Percentiles rank a stretch among this genome's conserved stretches.
Conservation (phyloP, 2,888 invertebrate genomes). For the Plutella xylostella region DNA sequence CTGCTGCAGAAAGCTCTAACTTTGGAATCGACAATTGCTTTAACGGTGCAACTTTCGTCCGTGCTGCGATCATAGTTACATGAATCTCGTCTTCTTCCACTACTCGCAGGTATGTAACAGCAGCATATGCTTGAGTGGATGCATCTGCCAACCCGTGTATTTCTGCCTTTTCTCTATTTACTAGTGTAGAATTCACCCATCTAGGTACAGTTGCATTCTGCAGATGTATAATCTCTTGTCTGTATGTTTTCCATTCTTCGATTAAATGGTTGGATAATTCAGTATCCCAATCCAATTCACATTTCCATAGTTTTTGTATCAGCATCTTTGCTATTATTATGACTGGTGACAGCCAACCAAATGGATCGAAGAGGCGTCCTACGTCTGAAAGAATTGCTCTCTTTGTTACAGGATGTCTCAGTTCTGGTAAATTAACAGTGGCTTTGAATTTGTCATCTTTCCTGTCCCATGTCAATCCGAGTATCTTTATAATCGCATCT, state of each 20-base stretch:
- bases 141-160: slow-evolving; percentile 12
- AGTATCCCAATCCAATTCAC: slow-evolving; percentile 16
- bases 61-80: slow-evolving; percentile 8
- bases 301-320: background rate
- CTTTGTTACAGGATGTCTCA: slow-evolving; percentile 9
- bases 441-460: slow-evolving; percentile 10
- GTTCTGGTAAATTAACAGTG: slow-evolving; percentile 10
- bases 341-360: slow-evolving; percentile 18
- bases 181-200: background rate
- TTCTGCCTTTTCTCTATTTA: background rate
- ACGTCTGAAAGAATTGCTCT: slow-evolving; percentile 13
- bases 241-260: slow-evolving; percentile 11
- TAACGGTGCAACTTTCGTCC: slow-evolving; percentile 8
- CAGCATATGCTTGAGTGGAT: slow-evolving; percentile 7
- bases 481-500: slow-evolving; percentile 12
- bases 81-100: slow-evolving; percentile 2
- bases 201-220: background rate
- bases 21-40: slow-evolving; percentile 6
- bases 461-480: slow-evolving; percentile 15
- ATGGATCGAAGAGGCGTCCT: slow-evolving; percentile 16
- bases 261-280: slow-evolving; percentile 10
- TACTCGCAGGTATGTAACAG: slow-evolving; percentile 7
- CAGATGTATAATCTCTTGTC: slow-evolving; percentile 2
- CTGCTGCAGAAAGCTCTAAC: slow-evolving; percentile 4
- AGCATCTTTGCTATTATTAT: slow-evolving; percentile 15